Evolutionary conservation across 2,797 vertebrate genomes (phyloP).

Genomic region (Rhodeus uyekii): DNA sequence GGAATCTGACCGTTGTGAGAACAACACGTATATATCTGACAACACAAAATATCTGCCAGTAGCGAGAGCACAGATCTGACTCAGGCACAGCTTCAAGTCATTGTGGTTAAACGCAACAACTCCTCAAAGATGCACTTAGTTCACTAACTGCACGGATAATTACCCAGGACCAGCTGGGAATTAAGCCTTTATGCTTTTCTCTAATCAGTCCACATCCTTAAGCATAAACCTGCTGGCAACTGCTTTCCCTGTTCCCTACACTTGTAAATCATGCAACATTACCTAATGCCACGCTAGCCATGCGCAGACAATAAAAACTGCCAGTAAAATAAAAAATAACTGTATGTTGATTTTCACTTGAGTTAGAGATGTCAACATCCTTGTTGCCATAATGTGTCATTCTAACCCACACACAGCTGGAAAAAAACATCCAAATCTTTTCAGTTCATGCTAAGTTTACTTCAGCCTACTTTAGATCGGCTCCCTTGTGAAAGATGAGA

Average conservation of each 20-base stretch:
- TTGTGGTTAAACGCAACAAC: neutral
- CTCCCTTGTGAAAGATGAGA: constrained; percentile 1
- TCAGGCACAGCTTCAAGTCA: constrained; percentile 12
- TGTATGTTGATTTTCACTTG: neutral
- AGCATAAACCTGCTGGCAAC: neutral
- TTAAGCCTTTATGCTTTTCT: neutral
- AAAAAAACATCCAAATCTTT: neutral
- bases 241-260: neutral
- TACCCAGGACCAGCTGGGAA: constrained; percentile 3
- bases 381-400: neutral
- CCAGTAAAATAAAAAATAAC: neutral
- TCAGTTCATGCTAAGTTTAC: neutral
- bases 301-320: neutral
- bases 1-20: too few relatives aligned
- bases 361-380: neutral
- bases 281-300: neutral
- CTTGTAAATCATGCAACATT: neutral
- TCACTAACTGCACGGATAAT: neutral
- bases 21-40: too few relatives aligned
- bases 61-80: neutral
- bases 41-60: neutral
- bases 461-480: constrained; percentile 1
- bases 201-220: neutral
- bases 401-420: neutral
- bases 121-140: constrained; percentile 4